Evolutionary conservation across 2,113 vertebrate genomes (phyloP), one percentile per base, ranked within the genome.

Genomic region (Microcebus griseorufus): DNA sequence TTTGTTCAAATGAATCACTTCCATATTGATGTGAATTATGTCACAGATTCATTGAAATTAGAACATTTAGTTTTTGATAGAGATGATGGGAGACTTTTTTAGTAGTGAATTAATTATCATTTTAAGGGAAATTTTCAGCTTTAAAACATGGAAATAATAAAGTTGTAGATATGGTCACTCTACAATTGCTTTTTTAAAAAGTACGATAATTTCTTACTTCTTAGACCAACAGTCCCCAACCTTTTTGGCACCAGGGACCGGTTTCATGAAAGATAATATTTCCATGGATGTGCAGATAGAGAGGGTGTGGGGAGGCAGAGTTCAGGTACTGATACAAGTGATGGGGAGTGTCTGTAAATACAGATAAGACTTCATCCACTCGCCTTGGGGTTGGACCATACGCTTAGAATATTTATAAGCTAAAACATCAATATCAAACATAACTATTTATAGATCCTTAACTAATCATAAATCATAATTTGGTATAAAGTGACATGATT

Each of bases 1-100:
- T 97, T 98, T 97, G 32, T 75, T 97, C 69, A 97, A 78, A 97
- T 96, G 14, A 98, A 94, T 97, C 58, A 88, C 6, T 72, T 82
- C 42, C 45, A 58, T 94, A 96, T 90, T 96, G 88, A 92, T 96
- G 29, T 96, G 90, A 96, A 70, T 98, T 98, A 80, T 88, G 8
- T 16, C 97, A 97, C 32, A 95, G 55, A 87, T 69, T 90, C 23
- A 92, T 55, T 93, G 0, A 48, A 98, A 96, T 97, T 96, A 98
- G 8, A 60, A 84, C 67, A 87, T 88, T 82, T 91, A n/a, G 1
- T 85, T 95, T 80, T 65, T 69, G 62, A 94, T 73, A 67, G 8
- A 95, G 13, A 34, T 97, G 73, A 85, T 64, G 76, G 20, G 95
- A 83, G 29, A 8, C 25, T 58, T 88, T 97, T 96, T 96, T 11